A percentile compares a stretch with the other conserved stretches of the same genome.
Evolutionary conservation across 2,113 vertebrate species (phyloP).

Genomic region (Phalacrocorax aristotelis): DNA sequence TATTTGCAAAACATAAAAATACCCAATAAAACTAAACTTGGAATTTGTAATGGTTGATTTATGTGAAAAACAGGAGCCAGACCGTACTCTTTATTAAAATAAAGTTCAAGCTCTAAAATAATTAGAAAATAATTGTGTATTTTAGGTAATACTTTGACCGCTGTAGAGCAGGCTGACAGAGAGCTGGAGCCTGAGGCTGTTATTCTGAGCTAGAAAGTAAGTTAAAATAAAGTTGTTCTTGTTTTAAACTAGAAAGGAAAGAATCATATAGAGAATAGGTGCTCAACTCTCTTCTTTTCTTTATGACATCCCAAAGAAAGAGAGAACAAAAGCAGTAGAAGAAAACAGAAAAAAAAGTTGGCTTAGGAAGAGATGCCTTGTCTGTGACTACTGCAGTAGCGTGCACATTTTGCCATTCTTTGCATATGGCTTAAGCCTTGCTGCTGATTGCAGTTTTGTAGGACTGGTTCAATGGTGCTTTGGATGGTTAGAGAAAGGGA

Average conservation of each 20-base stretch:
- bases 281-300: not conserved
- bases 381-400: not conserved
- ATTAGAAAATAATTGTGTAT: not conserved
- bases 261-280: not conserved
- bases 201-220: not conserved
- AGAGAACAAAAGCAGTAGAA: not conserved
- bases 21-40: conserved; percentile 31
- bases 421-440: not conserved
- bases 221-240: not conserved
- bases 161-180: not conserved
- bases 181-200: not conserved
- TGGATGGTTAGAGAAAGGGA: not conserved
- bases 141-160: not conserved
- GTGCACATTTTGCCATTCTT: not conserved
- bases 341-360: not conserved
- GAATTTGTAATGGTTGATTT: conserved; percentile 53
- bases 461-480: not conserved
- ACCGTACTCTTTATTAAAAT: not conserved
- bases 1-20: conserved; percentile 44
- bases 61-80: conserved; percentile 45
- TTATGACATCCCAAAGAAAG: not conserved
- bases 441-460: not conserved
- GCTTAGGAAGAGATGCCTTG: not conserved
- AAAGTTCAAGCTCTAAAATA: not conserved
- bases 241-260: not conserved